Evolutionary conservation across 1,140 invertebrate species (phyloP), one percentile per base, ranked within the genome.

Genomic region (Nylanderia fulva): DNA sequence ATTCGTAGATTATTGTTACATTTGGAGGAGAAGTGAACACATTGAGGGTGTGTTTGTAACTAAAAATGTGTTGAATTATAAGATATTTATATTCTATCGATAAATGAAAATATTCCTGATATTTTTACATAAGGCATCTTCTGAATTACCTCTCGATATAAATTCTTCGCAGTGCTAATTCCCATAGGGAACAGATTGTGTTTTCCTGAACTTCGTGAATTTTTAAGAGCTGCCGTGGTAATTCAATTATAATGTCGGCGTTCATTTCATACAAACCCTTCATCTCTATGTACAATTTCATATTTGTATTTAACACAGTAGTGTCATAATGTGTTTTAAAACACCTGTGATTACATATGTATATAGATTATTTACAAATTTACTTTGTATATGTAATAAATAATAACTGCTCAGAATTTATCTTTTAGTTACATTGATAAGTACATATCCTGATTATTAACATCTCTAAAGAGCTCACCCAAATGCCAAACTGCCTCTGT

Each of bases 121-220:
- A 48, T 48, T 48, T 72, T 80, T 45, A 39, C 15, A 48, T 18
- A 68, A 42, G 7, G n/a, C 39, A 3, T 33, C 29, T 68, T 60
- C 27, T 64, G 18, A 74, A 77, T 80, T 90, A 94, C 92, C 92
- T 92, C 18, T 83, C 83, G 15, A 74, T 61, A 86, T 93, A 93
- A 84, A 93, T 56, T 90, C 85, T 92, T 88, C 92, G 91, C 33
- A 94, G 58, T 13, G 93, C 90, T 79, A 93, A 88, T 86, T 94
- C 93, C 90, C 89, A 92, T 21, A 94, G 76, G 1, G 93, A 92
- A 48, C 87, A 74, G 24, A 80, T 86, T 36, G 68, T 85, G 45
- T 92, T 93, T 56, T 91, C 84, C n/a, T 88, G 27, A 64, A 89
- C 27, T 54, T 76, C 86, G 61, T 93, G 85, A 77, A 93, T 72